Base-by-base conservation (phyloP, 2,113 vertebrate species). In the Oxyura jamaicensis region DNA sequence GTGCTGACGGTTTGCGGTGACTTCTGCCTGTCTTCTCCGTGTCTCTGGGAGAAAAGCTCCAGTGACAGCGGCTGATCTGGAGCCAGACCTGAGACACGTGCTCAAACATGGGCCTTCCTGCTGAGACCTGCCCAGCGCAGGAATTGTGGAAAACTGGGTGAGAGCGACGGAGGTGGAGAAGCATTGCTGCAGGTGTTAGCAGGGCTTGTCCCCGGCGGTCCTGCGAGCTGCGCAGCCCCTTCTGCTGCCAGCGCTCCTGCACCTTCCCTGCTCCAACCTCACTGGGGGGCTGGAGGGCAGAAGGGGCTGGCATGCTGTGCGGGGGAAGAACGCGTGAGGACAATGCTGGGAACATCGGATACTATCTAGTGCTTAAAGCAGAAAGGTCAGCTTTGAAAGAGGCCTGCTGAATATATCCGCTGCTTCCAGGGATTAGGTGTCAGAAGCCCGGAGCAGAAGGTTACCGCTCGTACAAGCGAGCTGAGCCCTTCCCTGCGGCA, bases 271-370 rank as follows among this genome's bases (percentile, higher is more conserved):
- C 33, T 72, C 62, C 50, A 29, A 23, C 41, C 12, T 35, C 6
- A 0, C 46, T 31, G 2, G 12, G 23, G 18, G 39, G 46, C 11
- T 35, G 62, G 58, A 73, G 35, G 13, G 41, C 53, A 55, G 52
- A 21, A 42, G 13, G 83, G 44, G 39, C 53, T 76, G 42, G 10
- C 26, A 36, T 19, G 39, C 42, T 36, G 74, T 21, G 0, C 3
- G 7, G 39, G 29, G 52, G 20, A 42, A 16, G 50, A 63, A 19
- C 8, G 5, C 0, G 1, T 17, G 46, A 31, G 63, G 62, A 26
- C 26, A 25, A 1, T 5, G 25, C 50, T 83, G 16, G 23, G 65
- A n/a, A 52, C n/a, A 8, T 15, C 17, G 46, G 33, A 23, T 52
- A 10, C 29, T 19, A 4, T 6, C 28, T 28, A 8, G 39, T 56